Conservation (phyloP, 2,888 invertebrate species). For the Aphidius colemani region DNA sequence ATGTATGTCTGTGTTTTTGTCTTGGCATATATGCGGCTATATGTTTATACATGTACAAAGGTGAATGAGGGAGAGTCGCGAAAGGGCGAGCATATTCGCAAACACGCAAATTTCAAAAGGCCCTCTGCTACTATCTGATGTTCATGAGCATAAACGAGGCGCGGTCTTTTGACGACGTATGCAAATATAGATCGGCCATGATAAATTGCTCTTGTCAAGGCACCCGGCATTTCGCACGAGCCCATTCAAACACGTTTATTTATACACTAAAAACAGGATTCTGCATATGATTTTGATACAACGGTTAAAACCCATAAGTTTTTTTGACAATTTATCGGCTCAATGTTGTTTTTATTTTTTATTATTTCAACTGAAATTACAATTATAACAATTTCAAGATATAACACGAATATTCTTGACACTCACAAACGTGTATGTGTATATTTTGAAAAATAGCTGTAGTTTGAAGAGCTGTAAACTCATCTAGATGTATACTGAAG, state of each 20-base stretch:
- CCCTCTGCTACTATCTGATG: constrained; percentile 58
- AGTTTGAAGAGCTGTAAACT: background rate
- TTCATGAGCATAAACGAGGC: constrained; percentile 51
- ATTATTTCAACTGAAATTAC: background rate
- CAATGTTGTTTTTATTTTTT: background rate
- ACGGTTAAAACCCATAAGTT: constrained; percentile 1
- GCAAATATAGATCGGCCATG: constrained; percentile 60
- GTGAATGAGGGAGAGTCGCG: constrained; percentile 32
- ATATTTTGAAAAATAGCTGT: too few species aligned
- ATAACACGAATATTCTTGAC: too few species aligned
- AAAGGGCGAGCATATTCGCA: constrained; percentile 53
- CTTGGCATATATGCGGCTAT: background rate
- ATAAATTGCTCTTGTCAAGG: constrained; percentile 60
- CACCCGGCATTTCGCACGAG: constrained; percentile 59
- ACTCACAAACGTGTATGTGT: too few species aligned
- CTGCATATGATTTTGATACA: constrained; percentile 48
- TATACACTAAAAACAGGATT: constrained; percentile 44
- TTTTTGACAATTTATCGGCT: background rate
- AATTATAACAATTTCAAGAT: too few species aligned
- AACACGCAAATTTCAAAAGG: constrained; percentile 60
- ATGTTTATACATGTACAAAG: constrained; percentile 29
- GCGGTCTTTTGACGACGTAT: constrained; percentile 58
- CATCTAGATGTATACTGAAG: background rate
- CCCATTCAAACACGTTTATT: constrained; percentile 54
- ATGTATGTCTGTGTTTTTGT: constrained; percentile 1